These are phyloP conservation scores for Vanessa cardui DNA, from an alignment of 2,888 invertebrate species.

Conservation along the genomic window DNA sequence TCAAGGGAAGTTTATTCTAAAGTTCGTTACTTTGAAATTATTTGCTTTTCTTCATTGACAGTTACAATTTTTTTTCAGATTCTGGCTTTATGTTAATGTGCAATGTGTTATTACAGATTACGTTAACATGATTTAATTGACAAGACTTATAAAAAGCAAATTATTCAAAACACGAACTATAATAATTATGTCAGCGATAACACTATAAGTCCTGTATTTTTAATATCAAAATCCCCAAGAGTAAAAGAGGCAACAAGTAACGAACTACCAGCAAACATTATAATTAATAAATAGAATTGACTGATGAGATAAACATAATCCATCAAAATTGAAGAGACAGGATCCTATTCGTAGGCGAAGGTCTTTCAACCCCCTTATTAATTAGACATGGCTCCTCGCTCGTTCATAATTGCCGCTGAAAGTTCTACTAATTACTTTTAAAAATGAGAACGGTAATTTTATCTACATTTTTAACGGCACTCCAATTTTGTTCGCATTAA, in stretches of 20 bases:
- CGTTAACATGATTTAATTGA: too few relatives aligned
- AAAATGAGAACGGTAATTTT: slow-evolving; percentile 44
- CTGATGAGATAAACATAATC: background rate
- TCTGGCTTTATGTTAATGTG: too few relatives aligned
- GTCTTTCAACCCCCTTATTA: slow-evolving; percentile 36
- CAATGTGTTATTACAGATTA: too few relatives aligned
- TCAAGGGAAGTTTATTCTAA: slow-evolving; percentile 26
- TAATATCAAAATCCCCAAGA: too few relatives aligned
- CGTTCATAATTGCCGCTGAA: slow-evolving; percentile 44
- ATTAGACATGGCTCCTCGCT: slow-evolving; percentile 34
- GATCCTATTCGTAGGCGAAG: slow-evolving; percentile 11
- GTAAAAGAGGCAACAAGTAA: too few relatives aligned
- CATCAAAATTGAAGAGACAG: slow-evolving; percentile 3
- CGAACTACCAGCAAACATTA: background rate
- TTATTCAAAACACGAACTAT: too few relatives aligned
- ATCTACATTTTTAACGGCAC: slow-evolving; percentile 43
- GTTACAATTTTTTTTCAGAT: too few relatives aligned
- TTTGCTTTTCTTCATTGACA: too few relatives aligned
- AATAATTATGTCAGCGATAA: too few relatives aligned
- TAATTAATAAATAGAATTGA: background rate
- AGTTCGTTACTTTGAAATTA: slow-evolving; percentile 15
- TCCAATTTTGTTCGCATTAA: slow-evolving; percentile 40
- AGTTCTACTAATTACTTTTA: slow-evolving; percentile 46
- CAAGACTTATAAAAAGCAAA: too few relatives aligned
- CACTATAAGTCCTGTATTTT: too few relatives aligned